A percentile compares a stretch with the other conserved stretches of the same genome.
Conservation (phyloP, 2,797 vertebrate genomes). For the Leptatherina wallacei region DNA sequence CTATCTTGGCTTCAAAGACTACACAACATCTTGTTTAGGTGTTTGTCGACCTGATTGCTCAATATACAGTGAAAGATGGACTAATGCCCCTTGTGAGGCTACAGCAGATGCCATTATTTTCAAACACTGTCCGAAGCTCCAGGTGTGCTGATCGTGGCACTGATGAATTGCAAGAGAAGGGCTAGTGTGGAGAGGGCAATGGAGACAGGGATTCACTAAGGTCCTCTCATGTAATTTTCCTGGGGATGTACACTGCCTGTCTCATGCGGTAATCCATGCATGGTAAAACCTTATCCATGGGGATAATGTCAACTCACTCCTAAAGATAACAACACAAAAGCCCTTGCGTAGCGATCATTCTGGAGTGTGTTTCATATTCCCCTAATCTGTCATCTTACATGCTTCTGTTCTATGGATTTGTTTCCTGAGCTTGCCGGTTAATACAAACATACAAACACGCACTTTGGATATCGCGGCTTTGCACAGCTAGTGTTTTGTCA, state of each 20-base stretch:
- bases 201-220: constrained; percentile 45
- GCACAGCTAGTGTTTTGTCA: constrained; percentile 5
- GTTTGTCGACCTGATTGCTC: constrained; percentile 22
- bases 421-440: constrained; percentile 53
- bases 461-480: constrained; percentile 22
- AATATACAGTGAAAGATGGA: constrained; percentile 26
- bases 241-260: constrained; percentile 56
- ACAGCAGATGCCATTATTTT: constrained; percentile 46
- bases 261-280: constrained; percentile 77
- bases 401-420: constrained; percentile 65
- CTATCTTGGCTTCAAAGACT: constrained; percentile 24
- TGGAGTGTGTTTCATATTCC: constrained; percentile 66
- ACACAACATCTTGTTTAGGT: constrained; percentile 4
- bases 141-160: constrained; percentile 51
- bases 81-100: constrained; percentile 31
- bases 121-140: constrained; percentile 49
- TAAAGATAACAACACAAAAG: constrained; percentile 79
- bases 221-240: constrained; percentile 65
- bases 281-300: constrained; percentile 78
- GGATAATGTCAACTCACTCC: constrained; percentile 81
- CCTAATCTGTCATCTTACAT: constrained; percentile 76
- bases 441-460: constrained; percentile 18
- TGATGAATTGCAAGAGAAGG: constrained; percentile 57
- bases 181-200: constrained; percentile 34
- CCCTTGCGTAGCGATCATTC: constrained; percentile 54